Evolutionary conservation across 1,140 invertebrate species (phyloP).

Genomic region (Trachelipus rathkii): DNA sequence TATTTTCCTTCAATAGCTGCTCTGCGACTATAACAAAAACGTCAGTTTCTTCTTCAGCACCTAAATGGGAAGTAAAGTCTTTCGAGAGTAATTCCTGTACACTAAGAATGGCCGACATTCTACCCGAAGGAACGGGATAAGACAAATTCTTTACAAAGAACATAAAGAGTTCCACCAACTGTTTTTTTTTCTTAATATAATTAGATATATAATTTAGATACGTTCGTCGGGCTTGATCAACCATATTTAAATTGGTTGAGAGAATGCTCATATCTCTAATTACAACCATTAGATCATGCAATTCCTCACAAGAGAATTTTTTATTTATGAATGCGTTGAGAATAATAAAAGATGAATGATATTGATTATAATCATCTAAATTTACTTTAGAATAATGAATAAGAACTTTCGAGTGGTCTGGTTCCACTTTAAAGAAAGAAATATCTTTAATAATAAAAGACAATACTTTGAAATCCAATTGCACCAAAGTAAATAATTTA

Average conservation of each 20-base stretch:
- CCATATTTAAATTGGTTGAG: constrained; percentile 69
- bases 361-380: constrained; percentile 73
- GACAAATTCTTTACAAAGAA: constrained; percentile 37
- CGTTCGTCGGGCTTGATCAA: constrained; percentile 54
- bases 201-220: constrained; percentile 39
- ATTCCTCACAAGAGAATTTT: constrained; percentile 67
- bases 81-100: constrained; percentile 35
- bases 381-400: constrained; percentile 68
- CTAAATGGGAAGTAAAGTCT: constrained; percentile 27
- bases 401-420: constrained; percentile 74
- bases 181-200: constrained; percentile 32
- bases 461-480: constrained; percentile 82
- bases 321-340: constrained; percentile 77
- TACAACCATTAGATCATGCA: constrained; percentile 75
- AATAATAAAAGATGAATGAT: constrained; percentile 80
- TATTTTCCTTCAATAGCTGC: constrained; percentile 34
- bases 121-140: constrained; percentile 27
- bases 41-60: constrained; percentile 19
- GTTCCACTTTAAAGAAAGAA: constrained; percentile 63
- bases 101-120: constrained; percentile 35
- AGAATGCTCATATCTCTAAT: constrained; percentile 74
- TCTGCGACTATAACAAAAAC: constrained; percentile 35
- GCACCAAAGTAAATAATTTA: constrained; percentile 82
- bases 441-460: constrained; percentile 73
- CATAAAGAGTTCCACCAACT: constrained; percentile 18